phyloP scores from a whole-genome alignment of 2,797 vertebrate species.

The Alosa sapidissima region DNA sequence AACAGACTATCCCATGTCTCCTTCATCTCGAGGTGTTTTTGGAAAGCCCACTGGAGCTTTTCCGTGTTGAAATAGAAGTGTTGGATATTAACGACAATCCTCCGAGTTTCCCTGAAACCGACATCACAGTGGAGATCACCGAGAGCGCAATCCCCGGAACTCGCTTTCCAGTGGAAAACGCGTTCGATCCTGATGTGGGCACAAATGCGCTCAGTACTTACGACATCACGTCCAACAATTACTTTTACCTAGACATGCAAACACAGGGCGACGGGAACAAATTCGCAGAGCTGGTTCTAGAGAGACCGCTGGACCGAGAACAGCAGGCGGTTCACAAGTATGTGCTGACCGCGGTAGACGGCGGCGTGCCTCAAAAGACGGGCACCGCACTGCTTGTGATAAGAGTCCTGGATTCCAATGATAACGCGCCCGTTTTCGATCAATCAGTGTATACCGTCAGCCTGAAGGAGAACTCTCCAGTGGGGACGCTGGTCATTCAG shows the following conservation, averaged over 20 bases:
- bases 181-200: conserved; percentile 96
- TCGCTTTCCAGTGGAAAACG: conserved; percentile 95
- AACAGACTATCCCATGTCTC: conserved; percentile 88
- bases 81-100: conserved; percentile 98
- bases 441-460: conserved; percentile 93
- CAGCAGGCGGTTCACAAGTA: conserved; percentile 96
- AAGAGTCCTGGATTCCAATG: conserved; percentile 95
- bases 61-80: conserved; percentile 95
- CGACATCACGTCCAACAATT: conserved; percentile 93
- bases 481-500: conserved; percentile 91
- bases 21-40: conserved; percentile 96
- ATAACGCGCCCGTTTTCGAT: conserved; percentile 94
- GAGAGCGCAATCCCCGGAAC: conserved; percentile 97
- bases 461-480: conserved; percentile 89
- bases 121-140: conserved; percentile 95
- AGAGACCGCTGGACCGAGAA: conserved; percentile 93
- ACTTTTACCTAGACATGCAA: conserved; percentile 95
- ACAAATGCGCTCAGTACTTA: conserved; percentile 93
- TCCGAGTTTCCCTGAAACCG: conserved; percentile 89
- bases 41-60: conserved; percentile 96
- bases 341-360: conserved; percentile 95
- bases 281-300: conserved; percentile 94
- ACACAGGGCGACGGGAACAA: conserved; percentile 95
- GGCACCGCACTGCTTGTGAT: conserved; percentile 94
- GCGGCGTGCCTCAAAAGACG: conserved; percentile 89